These are phyloP conservation scores for Heliconius ethilla DNA, from an alignment of 2,888 invertebrate species.

Conservation along the genomic window DNA sequence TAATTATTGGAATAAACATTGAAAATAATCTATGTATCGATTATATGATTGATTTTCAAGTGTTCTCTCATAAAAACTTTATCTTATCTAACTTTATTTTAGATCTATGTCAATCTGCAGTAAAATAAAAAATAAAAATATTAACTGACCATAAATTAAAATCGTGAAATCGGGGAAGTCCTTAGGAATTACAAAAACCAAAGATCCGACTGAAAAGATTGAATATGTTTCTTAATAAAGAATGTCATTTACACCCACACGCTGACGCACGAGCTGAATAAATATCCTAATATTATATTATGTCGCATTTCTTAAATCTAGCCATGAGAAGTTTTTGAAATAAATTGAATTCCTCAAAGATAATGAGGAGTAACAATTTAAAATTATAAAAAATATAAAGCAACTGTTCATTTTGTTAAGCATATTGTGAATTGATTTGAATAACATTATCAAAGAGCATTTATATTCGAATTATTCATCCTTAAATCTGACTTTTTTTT, in stretches of 20 bases:
- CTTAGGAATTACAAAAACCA: slow-evolving; percentile 37
- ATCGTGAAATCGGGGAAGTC: neutral
- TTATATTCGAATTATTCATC: neutral
- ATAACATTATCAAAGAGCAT: neutral
- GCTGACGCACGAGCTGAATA: slow-evolving; percentile 40
- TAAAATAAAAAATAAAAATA: neutral
- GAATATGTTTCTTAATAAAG: slow-evolving; percentile 38
- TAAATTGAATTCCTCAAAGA: neutral
- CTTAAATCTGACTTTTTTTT: neutral
- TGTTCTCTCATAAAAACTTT: neutral
- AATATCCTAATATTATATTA: slow-evolving; percentile 33
- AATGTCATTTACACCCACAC: slow-evolving; percentile 42
- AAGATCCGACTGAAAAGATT: slow-evolving; percentile 31
- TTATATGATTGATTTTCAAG: neutral
- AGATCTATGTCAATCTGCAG: neutral
- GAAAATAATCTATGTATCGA: neutral
- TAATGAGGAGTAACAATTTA: too few species aligned
- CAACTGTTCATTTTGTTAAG: neutral
- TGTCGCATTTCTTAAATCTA: slow-evolving; percentile 20
- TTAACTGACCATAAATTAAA: neutral
- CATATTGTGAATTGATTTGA: neutral
- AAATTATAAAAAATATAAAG: too few species aligned
- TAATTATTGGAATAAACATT: neutral
- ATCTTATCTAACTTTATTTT: neutral
- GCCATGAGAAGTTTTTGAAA: neutral